phyloP scores from a whole-genome alignment of 1,140 invertebrate species.

The Plutomurus gul region DNA sequence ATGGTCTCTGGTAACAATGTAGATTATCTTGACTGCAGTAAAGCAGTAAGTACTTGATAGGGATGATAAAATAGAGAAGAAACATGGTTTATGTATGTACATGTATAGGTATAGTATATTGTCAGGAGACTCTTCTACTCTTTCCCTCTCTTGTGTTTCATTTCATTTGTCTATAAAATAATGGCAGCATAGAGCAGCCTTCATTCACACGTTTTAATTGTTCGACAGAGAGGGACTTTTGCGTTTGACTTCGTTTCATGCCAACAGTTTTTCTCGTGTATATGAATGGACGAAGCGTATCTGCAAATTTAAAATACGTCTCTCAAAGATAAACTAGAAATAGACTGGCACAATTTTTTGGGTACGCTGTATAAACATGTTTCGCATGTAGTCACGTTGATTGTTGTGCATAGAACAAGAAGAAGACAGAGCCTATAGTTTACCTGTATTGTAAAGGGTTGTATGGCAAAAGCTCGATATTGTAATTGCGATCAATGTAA shows the following conservation, averaged over 20 bases:
- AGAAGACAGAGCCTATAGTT: background rate
- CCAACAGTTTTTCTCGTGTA: background rate
- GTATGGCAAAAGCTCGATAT: background rate
- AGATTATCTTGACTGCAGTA: no score
- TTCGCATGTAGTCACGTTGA: background rate
- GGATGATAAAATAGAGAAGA: no score
- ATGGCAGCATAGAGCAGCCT: background rate
- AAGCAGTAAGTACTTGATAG: no score
- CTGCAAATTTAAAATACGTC: background rate
- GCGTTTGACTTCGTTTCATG: background rate
- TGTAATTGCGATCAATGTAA: background rate
- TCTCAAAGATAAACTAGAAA: background rate
- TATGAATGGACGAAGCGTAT: slow-evolving; percentile 6
- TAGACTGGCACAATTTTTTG: background rate
- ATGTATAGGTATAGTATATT: no score
- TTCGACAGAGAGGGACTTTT: background rate
- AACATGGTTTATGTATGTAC: background rate
- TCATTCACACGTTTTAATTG: background rate
- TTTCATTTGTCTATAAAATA: slow-evolving; percentile 14
- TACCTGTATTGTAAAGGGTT: background rate
- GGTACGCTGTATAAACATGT: background rate
- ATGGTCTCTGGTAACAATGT: no score
- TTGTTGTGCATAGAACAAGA: background rate
- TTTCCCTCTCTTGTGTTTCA: slow-evolving; percentile 29
- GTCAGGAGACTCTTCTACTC: background rate